Percentiles rank a stretch among this genome's conserved stretches.
Conservation (phyloP, 1,140 invertebrate species). For the Drosophila nikananu region DNA sequence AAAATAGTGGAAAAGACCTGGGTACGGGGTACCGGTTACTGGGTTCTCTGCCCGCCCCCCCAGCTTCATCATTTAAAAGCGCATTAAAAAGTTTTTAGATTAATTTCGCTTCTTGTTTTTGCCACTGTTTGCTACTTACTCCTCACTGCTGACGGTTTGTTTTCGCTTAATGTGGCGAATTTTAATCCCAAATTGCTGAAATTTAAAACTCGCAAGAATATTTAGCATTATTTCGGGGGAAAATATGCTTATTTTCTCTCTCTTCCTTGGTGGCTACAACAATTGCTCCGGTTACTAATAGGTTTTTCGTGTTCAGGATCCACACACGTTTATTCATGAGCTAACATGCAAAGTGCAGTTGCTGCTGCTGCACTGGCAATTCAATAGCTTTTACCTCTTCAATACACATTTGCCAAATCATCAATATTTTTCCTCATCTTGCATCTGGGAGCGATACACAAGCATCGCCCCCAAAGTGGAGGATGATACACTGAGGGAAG, state of each 20-base stretch:
- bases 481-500: background rate
- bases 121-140: slow-evolving; percentile 41
- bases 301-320: slow-evolving; percentile 57
- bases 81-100: slow-evolving; percentile 85
- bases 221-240: slow-evolving; percentile 15
- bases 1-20: slow-evolving; percentile 35
- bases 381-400: slow-evolving; percentile 74
- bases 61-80: slow-evolving; percentile 84
- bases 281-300: slow-evolving; percentile 67
- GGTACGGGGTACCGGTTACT: slow-evolving; percentile 8
- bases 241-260: slow-evolving; percentile 36
- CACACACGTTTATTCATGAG: slow-evolving; percentile 41
- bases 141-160: slow-evolving; percentile 53
- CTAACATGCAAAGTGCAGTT: slow-evolving; percentile 60
- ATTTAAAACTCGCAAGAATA: slow-evolving; percentile 59
- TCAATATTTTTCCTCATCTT: slow-evolving; percentile 69
- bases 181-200: slow-evolving; percentile 56
- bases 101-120: slow-evolving; percentile 71
- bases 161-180: slow-evolving; percentile 62
- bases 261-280: too few species aligned
- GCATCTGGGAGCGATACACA: slow-evolving; percentile 54
- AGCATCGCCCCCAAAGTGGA: slow-evolving; percentile 29
- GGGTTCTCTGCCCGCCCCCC: slow-evolving; percentile 10
- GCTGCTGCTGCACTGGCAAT: slow-evolving; percentile 55
- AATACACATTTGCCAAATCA: slow-evolving; percentile 79